phyloP scores from a whole-genome alignment of 2,797 vertebrate genomes.

The Lepilemur septentrionalis region DNA sequence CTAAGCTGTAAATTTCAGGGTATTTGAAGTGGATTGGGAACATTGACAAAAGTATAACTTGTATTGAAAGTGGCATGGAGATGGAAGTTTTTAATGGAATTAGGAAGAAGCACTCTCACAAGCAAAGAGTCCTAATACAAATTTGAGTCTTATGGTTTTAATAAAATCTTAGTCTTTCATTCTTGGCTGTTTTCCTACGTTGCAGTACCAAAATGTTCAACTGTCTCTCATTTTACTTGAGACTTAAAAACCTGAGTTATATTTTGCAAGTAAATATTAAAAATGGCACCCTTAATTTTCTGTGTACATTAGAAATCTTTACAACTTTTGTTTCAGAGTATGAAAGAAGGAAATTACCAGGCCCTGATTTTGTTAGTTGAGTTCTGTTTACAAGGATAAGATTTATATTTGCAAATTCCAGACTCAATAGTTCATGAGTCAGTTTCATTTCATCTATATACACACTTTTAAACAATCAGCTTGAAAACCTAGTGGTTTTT shows the following conservation, averaged over 20 bases:
- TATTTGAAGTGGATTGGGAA: not conserved
- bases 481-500: conserved; percentile 2
- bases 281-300: conserved; percentile 14
- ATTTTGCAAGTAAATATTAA: conserved; percentile 36
- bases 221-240: not conserved
- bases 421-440: not conserved
- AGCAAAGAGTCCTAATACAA: not conserved
- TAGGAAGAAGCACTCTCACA: not conserved
- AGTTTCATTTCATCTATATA: conserved; percentile 60
- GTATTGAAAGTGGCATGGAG: not conserved
- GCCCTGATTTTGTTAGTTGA: conserved; percentile 22
- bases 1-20: not conserved
- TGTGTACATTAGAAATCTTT: not conserved
- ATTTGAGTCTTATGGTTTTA: not conserved
- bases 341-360: conserved; percentile 40
- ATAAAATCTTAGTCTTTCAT: not conserved
- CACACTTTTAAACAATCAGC: conserved; percentile 55
- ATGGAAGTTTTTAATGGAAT: not conserved
- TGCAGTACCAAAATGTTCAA: not conserved
- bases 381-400: conserved; percentile 16
- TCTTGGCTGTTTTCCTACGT: not conserved
- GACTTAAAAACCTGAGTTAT: not conserved
- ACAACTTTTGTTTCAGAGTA: conserved; percentile 24
- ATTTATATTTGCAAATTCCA: conserved; percentile 58
- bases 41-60: not conserved